Percentiles rank a stretch among this genome's conserved stretches.
phyloP scores from a whole-genome alignment of 2,888 invertebrate species.

The Formica aserva region DNA sequence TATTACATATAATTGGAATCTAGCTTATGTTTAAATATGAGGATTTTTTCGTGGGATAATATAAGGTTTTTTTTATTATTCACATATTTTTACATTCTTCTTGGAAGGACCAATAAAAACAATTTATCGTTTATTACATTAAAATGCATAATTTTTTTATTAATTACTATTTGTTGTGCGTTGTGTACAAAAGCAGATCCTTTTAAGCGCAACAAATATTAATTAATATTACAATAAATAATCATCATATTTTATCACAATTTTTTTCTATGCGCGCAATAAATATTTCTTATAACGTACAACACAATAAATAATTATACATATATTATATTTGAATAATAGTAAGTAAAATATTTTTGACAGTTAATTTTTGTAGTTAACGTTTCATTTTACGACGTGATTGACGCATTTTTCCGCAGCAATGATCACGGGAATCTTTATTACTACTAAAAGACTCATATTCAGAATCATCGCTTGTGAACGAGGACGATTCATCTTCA shows the following conservation, averaged over 20 bases:
- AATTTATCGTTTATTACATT: neutral
- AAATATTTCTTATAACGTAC: neutral
- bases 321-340: neutral
- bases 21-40: neutral
- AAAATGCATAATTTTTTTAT: neutral
- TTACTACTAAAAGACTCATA: neutral
- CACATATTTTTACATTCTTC: neutral
- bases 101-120: neutral
- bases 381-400: neutral
- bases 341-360: neutral
- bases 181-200: too few species aligned
- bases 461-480: neutral
- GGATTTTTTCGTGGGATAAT: neutral
- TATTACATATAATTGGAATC: neutral
- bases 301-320: neutral
- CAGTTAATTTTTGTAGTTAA: neutral
- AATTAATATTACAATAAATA: slow-evolving; percentile 9
- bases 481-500: neutral
- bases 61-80: neutral
- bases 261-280: neutral
- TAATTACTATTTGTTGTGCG: too few species aligned
- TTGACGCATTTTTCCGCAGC: neutral
- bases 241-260: neutral
- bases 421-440: neutral
- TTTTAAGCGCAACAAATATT: neutral